Evolutionary conservation across 2,113 vertebrate species (phyloP).

Genomic region (Zosterops hypoxanthus): DNA sequence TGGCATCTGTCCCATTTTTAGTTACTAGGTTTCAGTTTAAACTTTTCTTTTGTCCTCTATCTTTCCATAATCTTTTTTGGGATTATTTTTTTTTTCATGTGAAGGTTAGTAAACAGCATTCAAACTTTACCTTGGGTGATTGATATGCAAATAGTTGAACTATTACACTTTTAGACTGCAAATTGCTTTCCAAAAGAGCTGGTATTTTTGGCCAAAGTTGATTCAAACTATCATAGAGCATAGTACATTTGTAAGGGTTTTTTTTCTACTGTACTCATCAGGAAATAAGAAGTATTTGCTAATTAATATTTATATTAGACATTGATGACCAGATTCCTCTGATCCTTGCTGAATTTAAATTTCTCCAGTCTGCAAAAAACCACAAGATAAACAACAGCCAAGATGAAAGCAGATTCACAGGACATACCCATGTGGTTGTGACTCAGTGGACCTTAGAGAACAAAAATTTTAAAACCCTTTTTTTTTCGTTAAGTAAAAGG

Average conservation of each 20-base stretch:
- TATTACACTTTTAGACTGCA: background rate
- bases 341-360: slow-evolving; percentile 2
- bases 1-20: background rate
- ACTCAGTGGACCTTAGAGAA: slow-evolving; percentile 9
- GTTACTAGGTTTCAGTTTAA: background rate
- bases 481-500: slow-evolving; percentile 6
- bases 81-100: background rate
- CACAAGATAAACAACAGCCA: background rate
- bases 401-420: slow-evolving; percentile 20
- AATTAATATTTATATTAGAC: background rate
- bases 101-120: background rate
- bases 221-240: background rate
- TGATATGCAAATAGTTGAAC: background rate
- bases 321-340: slow-evolving; percentile 5
- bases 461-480: background rate
- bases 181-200: background rate
- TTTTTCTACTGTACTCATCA: background rate
- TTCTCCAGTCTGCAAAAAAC: background rate
- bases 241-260: background rate
- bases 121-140: background rate
- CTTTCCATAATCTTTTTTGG: background rate
- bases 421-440: slow-evolving; percentile 24
- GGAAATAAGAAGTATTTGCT: background rate
- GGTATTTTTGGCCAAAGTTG: background rate
- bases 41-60: background rate